A percentile compares a stretch with the other conserved stretches of the same genome.
These are phyloP conservation scores for Neotoma lepida DNA, from an alignment of 2,113 vertebrate genomes.

Conservation along the genomic window DNA sequence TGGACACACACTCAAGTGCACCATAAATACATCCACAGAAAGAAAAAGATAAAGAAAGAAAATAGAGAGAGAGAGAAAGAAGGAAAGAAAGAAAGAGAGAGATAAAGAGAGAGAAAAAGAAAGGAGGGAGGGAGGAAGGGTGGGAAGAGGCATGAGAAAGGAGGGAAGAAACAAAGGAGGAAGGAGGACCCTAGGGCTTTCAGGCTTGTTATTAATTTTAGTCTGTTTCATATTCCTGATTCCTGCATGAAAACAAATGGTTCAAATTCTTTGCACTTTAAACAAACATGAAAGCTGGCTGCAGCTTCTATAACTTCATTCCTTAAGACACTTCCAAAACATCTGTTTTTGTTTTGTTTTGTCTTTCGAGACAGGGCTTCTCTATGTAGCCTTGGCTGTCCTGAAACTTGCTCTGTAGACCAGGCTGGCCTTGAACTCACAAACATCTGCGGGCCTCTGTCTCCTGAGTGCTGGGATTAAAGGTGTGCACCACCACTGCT, in stretches of 20 bases:
- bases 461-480: background rate
- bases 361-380: background rate
- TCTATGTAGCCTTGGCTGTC: background rate
- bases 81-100: accelerated
- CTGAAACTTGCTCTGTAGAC: background rate
- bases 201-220: background rate
- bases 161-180: background rate
- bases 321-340: background rate
- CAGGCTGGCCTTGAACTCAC: background rate
- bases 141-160: too few species aligned
- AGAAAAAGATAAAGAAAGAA: background rate
- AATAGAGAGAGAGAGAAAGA: accelerated
- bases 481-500: background rate
- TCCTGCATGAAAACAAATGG: background rate
- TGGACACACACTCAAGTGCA: background rate
- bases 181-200: background rate
- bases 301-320: background rate
- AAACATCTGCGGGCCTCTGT: background rate
- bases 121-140: accelerated
- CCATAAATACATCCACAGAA: background rate
- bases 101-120: background rate
- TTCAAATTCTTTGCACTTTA: background rate
- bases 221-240: background rate
- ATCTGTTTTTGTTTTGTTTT: background rate
- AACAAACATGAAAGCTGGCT: background rate